Conservation (phyloP, 2,797 vertebrate genomes). For the Myotis planiceps region DNA sequence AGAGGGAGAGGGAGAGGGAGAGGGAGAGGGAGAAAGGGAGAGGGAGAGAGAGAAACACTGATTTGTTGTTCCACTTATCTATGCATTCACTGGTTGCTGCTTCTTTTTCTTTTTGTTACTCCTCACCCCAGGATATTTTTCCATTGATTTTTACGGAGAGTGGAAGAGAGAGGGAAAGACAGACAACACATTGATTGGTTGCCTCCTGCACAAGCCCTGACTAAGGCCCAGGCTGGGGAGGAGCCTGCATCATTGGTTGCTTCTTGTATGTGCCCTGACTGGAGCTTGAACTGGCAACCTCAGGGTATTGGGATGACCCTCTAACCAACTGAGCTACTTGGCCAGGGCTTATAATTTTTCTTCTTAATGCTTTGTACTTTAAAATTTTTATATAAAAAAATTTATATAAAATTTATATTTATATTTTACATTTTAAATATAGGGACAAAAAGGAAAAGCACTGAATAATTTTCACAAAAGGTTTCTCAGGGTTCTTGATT, state of each 20-base stretch:
- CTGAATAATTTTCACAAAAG: not conserved
- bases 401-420: too few relatives aligned
- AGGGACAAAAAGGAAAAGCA: constrained; percentile 1
- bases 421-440: constrained; percentile 2
- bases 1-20: too few relatives aligned
- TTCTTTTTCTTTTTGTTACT: not conserved
- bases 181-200: not conserved
- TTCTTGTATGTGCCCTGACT: not conserved
- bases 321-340: not conserved
- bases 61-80: not conserved
- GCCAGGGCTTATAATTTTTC: not conserved
- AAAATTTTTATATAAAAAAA: not conserved
- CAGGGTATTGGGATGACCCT: not conserved
- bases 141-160: not conserved
- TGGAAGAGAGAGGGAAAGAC: not conserved
- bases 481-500: constrained; percentile 16
- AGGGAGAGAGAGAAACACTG: too few relatives aligned
- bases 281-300: not conserved
- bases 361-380: not conserved
- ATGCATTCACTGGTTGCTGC: not conserved
- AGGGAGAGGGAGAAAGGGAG: not conserved
- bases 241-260: not conserved
- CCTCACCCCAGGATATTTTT: not conserved
- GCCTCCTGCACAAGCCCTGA: not conserved
- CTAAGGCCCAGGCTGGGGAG: too few relatives aligned